phyloP scores from a whole-genome alignment of 2,113 vertebrate genomes.

The Alligator mississippiensis region DNA sequence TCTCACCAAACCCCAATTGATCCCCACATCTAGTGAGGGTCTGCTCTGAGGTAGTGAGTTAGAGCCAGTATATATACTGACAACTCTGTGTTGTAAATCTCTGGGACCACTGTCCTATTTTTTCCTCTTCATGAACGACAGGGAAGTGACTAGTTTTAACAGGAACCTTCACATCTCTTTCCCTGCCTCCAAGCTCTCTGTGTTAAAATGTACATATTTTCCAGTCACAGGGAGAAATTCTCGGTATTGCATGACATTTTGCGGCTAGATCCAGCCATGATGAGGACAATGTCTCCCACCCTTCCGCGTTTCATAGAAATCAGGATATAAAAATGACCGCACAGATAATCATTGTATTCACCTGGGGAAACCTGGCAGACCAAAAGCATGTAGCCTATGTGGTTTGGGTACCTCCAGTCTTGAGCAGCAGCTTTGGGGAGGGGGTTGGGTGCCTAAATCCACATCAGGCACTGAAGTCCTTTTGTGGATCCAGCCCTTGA shows the following conservation, averaged over 20 bases:
- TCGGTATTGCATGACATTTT: background rate
- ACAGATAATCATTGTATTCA: background rate
- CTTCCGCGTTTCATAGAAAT: background rate
- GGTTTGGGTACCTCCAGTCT: no score
- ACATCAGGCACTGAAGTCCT: background rate
- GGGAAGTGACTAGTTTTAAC: background rate
- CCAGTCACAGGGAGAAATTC: background rate
- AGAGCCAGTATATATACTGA: background rate
- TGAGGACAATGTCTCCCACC: background rate
- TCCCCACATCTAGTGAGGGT: background rate
- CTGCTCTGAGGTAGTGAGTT: background rate
- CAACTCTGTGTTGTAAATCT: background rate
- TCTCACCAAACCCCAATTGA: background rate
- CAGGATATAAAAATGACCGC: background rate
- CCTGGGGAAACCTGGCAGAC: no score
- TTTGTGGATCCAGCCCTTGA: background rate
- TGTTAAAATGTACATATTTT: background rate
- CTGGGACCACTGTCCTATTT: background rate
- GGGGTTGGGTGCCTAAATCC: background rate
- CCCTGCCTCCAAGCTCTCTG: no score
- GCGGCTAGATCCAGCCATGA: background rate
- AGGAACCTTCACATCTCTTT: background rate
- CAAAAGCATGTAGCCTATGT: no score
- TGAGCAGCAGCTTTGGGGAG: background rate
- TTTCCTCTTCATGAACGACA: background rate